Conservation (phyloP, 2,888 invertebrate species). For the Sphinx pinastri region DNA sequence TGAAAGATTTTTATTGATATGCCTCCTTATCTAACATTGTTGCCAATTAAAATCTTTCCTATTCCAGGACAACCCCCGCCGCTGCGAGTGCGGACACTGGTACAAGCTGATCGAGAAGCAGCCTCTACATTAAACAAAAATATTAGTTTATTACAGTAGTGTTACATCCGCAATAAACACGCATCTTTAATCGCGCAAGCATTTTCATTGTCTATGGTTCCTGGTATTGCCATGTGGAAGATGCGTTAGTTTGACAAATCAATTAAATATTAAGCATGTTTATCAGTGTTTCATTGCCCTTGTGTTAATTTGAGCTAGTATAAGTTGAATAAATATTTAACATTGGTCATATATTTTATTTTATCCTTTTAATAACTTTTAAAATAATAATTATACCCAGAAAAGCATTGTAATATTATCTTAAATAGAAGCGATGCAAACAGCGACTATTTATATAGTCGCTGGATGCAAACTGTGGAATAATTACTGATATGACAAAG, state of each 20-base stretch:
- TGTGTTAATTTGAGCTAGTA: constrained; percentile 34
- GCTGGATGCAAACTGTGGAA: too few species aligned
- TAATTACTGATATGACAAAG: too few species aligned
- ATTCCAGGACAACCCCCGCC: constrained; percentile 90
- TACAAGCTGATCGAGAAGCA: constrained; percentile 94
- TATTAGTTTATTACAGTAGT: constrained; percentile 70
- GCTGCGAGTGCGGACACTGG: constrained; percentile 98
- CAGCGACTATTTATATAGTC: too few species aligned
- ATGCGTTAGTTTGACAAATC: constrained; percentile 65
- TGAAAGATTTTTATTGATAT: background rate
- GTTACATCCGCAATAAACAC: constrained; percentile 61
- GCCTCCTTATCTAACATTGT: background rate
- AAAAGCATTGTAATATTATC: too few species aligned
- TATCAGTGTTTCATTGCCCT: constrained; percentile 63
- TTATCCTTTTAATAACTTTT: background rate
- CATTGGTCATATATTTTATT: constrained; percentile 38
- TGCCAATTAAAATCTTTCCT: constrained; percentile 31
- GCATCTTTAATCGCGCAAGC: constrained; percentile 60
- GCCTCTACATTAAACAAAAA: constrained; percentile 84
- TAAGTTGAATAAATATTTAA: constrained; percentile 49
- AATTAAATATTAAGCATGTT: constrained; percentile 75
- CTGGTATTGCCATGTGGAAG: constrained; percentile 57
- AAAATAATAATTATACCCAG: too few species aligned
- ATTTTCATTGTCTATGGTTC: constrained; percentile 51
- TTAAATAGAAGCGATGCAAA: too few species aligned